A percentile compares a stretch with the other conserved stretches of the same genome.
These are phyloP conservation scores for Erebia ligea DNA, from an alignment of 2,888 invertebrate species.

Conservation along the genomic window DNA sequence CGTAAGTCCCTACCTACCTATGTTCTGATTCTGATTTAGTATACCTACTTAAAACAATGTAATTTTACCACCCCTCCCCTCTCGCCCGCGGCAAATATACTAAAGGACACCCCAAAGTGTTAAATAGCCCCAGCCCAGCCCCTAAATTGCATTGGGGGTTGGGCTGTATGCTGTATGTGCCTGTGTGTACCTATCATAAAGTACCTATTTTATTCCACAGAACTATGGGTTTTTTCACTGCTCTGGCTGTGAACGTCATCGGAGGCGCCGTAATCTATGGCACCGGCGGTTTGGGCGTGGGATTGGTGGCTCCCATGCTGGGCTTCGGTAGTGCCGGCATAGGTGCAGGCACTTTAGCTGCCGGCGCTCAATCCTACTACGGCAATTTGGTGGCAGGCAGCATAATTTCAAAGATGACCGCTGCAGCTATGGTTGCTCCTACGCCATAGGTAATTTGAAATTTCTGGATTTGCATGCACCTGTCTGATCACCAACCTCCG, in stretches of 20 bases:
- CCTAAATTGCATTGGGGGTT: no score
- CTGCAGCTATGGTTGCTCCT: slow-evolving; percentile 68
- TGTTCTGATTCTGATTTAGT: no score
- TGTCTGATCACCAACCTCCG: background rate
- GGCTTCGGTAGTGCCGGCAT: slow-evolving; percentile 65
- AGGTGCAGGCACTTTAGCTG: slow-evolving; percentile 60
- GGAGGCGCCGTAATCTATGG: slow-evolving; percentile 60
- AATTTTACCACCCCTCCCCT: no score
- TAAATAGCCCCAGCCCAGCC: no score
- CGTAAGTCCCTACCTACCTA: no score
- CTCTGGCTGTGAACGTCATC: slow-evolving; percentile 54
- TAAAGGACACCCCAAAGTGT: no score
- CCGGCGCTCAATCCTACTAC: slow-evolving; percentile 65
- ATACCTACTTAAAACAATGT: no score
- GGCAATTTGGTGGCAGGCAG: slow-evolving; percentile 68
- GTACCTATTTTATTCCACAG: slow-evolving; percentile 19
- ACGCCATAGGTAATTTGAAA: slow-evolving; percentile 55
- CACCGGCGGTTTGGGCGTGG: slow-evolving; percentile 61
- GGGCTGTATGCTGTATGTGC: no score
- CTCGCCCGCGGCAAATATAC: no score
- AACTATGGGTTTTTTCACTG: slow-evolving; percentile 58
- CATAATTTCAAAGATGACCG: slow-evolving; percentile 62
- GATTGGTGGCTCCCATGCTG: slow-evolving; percentile 57
- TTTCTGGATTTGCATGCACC: background rate
- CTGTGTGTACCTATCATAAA: background rate